Evolutionary conservation across 2,113 vertebrate genomes (phyloP).

Genomic region (Pollachius pollachius): DNA sequence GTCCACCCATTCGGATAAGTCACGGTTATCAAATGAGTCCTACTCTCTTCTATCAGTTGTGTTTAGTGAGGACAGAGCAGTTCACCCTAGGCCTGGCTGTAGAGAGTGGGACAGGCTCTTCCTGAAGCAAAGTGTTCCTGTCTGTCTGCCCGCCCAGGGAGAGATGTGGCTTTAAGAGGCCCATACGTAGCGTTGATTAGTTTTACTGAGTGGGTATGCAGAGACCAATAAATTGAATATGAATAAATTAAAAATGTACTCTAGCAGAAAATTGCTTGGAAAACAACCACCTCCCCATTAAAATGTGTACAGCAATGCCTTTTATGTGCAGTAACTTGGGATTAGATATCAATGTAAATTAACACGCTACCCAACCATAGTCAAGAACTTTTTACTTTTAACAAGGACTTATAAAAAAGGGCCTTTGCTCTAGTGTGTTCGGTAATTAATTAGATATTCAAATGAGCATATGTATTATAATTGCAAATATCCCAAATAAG

Average conservation of each 20-base stretch:
- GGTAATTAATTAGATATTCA: conserved; percentile 89
- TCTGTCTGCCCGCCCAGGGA: conserved; percentile 50
- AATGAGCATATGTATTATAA: conserved; percentile 80
- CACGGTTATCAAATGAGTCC: no score
- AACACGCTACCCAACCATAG: conserved; percentile 82
- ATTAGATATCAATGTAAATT: conserved; percentile 87
- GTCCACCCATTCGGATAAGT: no score
- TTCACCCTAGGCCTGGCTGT: conserved; percentile 40
- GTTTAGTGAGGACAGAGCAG: conserved; percentile 8
- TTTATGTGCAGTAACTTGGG: conserved; percentile 77
- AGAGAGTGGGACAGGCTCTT: conserved; percentile 44
- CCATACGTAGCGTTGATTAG: conserved; percentile 77
- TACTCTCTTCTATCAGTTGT: no score
- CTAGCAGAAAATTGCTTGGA: conserved; percentile 83
- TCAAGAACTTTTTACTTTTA: conserved; percentile 86
- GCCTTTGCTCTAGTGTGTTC: conserved; percentile 85
- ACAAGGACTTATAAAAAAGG: conserved; percentile 85
- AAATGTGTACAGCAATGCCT: conserved; percentile 80
- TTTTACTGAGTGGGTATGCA: conserved; percentile 77
- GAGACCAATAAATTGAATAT: conserved; percentile 82
- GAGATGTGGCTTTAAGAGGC: conserved; percentile 74
- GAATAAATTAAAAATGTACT: conserved; percentile 85
- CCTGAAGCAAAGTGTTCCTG: conserved; percentile 49
- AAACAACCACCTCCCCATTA: conserved; percentile 80
- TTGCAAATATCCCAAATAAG: conserved; percentile 79